Percentiles rank a stretch among this genome's conserved stretches.
Conservation (phyloP, 2,797 vertebrate species). For the Crenuchus spilurus region DNA sequence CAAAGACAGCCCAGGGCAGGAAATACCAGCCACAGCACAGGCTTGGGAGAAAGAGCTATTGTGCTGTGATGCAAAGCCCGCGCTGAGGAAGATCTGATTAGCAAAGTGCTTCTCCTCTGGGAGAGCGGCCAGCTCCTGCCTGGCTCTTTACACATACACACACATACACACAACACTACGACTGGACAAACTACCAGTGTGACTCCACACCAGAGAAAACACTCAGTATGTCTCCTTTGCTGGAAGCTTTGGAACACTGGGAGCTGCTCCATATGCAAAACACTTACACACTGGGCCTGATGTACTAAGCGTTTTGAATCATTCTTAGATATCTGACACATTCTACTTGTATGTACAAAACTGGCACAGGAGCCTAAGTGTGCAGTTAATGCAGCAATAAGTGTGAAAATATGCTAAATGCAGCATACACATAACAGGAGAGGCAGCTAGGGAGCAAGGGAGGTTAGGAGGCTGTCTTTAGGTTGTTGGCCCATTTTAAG, state of each 20-base stretch:
- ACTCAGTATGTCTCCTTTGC: not conserved
- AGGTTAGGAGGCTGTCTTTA: too few relatives aligned
- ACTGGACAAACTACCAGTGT: not conserved
- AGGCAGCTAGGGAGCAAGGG: too few relatives aligned
- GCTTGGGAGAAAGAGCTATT: constrained; percentile 64
- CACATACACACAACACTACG: constrained; percentile 28
- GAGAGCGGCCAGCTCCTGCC: constrained; percentile 24
- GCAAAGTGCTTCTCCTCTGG: constrained; percentile 58
- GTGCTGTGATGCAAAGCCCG: constrained; percentile 62
- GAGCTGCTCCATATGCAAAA: not conserved
- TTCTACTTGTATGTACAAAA: too few relatives aligned
- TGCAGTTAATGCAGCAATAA: too few relatives aligned
- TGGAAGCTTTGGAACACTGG: not conserved
- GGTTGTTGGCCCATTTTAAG: too few relatives aligned
- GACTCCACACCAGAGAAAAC: not conserved
- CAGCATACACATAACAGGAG: too few relatives aligned
- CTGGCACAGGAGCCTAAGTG: too few relatives aligned
- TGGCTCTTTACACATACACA: not conserved
- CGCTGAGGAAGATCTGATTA: constrained; percentile 68
- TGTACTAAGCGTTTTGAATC: too few relatives aligned
- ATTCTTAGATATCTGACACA: too few relatives aligned
- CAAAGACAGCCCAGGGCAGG: constrained; percentile 66
- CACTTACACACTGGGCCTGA: not conserved
- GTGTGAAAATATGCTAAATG: too few relatives aligned
- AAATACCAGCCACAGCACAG: constrained; percentile 63